phyloP scores from a whole-genome alignment of 2,113 vertebrate genomes.

The Chelonoidis abingdonii region DNA sequence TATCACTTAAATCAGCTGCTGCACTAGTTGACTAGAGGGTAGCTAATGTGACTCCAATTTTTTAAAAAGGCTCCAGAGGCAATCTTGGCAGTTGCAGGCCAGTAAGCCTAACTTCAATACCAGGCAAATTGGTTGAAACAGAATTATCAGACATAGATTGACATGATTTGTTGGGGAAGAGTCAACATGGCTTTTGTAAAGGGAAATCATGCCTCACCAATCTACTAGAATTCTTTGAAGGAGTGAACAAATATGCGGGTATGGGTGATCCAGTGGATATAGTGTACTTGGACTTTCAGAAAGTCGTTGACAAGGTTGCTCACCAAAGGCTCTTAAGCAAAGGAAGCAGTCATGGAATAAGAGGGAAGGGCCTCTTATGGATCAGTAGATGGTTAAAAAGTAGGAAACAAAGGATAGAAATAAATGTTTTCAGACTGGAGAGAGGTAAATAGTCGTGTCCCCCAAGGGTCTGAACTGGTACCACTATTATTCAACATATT shows the following conservation, averaged over 20 bases:
- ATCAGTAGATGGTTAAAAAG: neutral
- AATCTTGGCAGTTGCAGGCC: neutral
- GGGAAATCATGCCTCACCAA: neutral
- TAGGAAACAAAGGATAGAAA: neutral
- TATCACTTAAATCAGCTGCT: neutral
- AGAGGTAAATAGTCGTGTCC: too few relatives aligned
- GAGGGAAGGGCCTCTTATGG: neutral
- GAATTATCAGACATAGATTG: neutral
- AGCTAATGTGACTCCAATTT: neutral
- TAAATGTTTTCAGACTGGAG: too few relatives aligned
- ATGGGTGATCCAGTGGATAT: neutral
- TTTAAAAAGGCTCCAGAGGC: neutral
- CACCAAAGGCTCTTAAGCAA: neutral
- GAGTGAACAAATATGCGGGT: neutral
- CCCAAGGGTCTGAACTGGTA: too few relatives aligned
- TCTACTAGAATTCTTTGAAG: neutral
- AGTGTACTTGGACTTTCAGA: neutral
- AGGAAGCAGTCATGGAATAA: neutral
- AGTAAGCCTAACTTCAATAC: neutral
- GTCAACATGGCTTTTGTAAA: neutral
- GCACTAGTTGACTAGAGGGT: neutral
- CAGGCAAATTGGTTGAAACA: neutral
- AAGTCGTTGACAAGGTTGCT: neutral
- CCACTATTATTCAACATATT: neutral
- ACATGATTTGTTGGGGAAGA: neutral